Evolutionary conservation across 1,140 invertebrate species (phyloP).

Genomic region (Dryas iulia): DNA sequence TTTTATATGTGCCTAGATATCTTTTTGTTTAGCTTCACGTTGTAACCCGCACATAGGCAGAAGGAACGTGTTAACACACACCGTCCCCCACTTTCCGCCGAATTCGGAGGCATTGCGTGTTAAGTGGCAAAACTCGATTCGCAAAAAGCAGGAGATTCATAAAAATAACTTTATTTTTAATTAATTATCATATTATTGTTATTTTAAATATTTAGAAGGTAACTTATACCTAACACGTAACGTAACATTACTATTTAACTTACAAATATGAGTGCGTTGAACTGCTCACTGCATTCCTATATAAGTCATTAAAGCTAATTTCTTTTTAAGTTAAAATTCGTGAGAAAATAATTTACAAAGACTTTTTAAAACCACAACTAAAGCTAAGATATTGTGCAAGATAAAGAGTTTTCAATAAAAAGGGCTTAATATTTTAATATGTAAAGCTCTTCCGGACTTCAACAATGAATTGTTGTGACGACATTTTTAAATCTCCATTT

Average conservation of each 20-base stretch:
- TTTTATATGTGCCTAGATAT: too few species aligned
- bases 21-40: too few species aligned
- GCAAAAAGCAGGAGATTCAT: too few species aligned
- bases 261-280: neutral
- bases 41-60: too few species aligned
- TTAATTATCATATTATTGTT: too few species aligned
- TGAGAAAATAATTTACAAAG: conserved; percentile 33
- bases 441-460: conserved; percentile 52
- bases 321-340: conserved; percentile 23
- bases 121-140: too few species aligned
- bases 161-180: too few species aligned
- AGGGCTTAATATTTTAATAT: conserved; percentile 30
- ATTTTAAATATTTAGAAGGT: neutral
- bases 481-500: conserved; percentile 45
- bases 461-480: conserved; percentile 54
- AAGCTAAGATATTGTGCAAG: conserved; percentile 38
- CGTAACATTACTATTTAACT: neutral
- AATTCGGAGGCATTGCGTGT: too few species aligned
- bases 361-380: conserved; percentile 30
- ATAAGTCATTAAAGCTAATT: conserved; percentile 35
- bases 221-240: neutral
- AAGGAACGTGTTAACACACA: too few species aligned
- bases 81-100: too few species aligned
- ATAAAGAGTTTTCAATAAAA: conserved; percentile 28
- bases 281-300: conserved; percentile 1